These are phyloP conservation scores for Temnothorax nylanderi DNA, from an alignment of 1,140 invertebrate genomes.

Conservation along the genomic window DNA sequence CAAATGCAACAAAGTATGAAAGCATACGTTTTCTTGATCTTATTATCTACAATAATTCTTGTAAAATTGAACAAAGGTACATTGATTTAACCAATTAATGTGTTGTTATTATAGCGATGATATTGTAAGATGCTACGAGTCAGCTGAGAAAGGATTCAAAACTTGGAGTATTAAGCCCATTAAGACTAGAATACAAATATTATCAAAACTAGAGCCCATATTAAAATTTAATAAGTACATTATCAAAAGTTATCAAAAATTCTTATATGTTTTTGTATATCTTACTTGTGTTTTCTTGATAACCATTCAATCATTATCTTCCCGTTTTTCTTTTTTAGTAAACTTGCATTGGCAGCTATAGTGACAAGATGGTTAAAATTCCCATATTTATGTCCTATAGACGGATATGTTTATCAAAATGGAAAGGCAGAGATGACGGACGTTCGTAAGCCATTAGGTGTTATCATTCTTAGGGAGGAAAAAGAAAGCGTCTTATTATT, in stretches of 20 bases:
- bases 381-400: background rate
- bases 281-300: background rate
- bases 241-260: background rate
- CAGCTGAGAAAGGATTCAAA: background rate
- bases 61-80: background rate
- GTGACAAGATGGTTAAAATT: background rate
- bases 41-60: background rate
- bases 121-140: background rate
- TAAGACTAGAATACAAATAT: background rate
- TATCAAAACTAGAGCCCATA: background rate
- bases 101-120: background rate
- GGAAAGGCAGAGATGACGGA: background rate
- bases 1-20: constrained; percentile 20
- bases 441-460: background rate
- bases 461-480: background rate
- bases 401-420: background rate
- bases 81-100: constrained; percentile 3
- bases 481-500: background rate
- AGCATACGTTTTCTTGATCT: background rate
- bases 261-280: background rate
- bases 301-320: background rate
- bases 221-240: background rate
- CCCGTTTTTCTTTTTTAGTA: background rate
- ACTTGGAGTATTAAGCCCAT: background rate
- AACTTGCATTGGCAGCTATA: background rate